A percentile compares a stretch with the other conserved stretches of the same genome.
Conservation (phyloP, 2,113 vertebrate genomes). For the Tachysurus fulvidraco region DNA sequence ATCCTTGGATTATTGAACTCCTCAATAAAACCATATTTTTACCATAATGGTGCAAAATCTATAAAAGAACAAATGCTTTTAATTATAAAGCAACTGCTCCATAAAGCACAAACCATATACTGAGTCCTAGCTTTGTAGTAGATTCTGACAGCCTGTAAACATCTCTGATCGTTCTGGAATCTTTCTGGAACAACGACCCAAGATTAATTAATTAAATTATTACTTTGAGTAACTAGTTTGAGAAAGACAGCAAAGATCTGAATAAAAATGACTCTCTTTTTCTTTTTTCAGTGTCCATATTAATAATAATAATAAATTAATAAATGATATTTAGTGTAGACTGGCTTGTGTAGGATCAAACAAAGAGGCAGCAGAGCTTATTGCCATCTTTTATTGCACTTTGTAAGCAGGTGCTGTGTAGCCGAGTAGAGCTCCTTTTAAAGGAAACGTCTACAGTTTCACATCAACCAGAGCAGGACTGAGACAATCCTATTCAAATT, state of each 20-base stretch:
- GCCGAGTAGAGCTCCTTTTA: constrained; percentile 61
- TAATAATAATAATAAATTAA: neutral
- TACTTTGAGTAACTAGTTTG: neutral
- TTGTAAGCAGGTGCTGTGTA: constrained; percentile 75
- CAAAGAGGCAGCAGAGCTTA: constrained; percentile 54
- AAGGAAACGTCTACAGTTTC: constrained; percentile 55
- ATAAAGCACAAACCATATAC: neutral
- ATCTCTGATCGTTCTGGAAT: neutral
- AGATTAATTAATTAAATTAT: neutral
- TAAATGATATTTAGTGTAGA: neutral
- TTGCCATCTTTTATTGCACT: constrained; percentile 82
- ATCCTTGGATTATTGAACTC: neutral
- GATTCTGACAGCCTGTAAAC: neutral
- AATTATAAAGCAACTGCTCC: neutral
- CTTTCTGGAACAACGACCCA: too few relatives aligned
- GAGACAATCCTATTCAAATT: constrained; percentile 65
- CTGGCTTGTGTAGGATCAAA: neutral
- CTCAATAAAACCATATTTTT: neutral
- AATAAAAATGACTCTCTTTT: neutral
- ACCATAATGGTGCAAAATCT: neutral
- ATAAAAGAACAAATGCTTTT: neutral
- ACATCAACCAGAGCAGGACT: constrained; percentile 69
- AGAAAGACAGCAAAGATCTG: neutral
- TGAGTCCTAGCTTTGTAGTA: neutral
- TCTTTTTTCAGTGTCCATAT: neutral